Evolutionary conservation across 2,113 vertebrate species (phyloP), one percentile per base, ranked within the genome.

Genomic region (Tapirus terrestris): DNA sequence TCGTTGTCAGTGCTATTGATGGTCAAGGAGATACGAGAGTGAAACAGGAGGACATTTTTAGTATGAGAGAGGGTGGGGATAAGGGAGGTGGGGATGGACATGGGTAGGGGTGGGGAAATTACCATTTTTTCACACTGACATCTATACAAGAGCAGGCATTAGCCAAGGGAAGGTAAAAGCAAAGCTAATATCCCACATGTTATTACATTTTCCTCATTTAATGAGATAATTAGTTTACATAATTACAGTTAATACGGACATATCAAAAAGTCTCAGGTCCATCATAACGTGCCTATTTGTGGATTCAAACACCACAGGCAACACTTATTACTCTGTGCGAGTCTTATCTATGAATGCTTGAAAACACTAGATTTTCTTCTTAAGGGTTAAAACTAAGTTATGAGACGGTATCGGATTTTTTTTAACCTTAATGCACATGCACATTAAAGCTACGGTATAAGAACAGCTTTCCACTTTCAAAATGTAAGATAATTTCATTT

Each of bases 401-500:
- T 70, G 43, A 89, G 60, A 75, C 39, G 16, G n/a, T 39, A 79
- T 6, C 45, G 12, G 65, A 75, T 20, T 92, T 70, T 84, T 68
- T 31, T 60, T 43, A 85, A 65, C 27, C 31, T 76, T 63, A 77
- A 77, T 27, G 17, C 3, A 77, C 33, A 70, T 8, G 10, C 12
- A 21, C 29, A 39, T 58, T 91, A 84, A 93, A 75, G 4, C 70
- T 70, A 56, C 21, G 21, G 12, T 17, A 79, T 27, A 10, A 79
- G 33, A 90, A 65, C 8, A 27, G 56, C 76, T 29, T 73, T 61
- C 39, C 33, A 90, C 16, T 70, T 93, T 89, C 53, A 72, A 96
- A 89, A 89, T 43, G 5, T 43, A 92, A 58, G 91, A 70, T 65
- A 91, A 45, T 58, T 89, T 85, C 80, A 29, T 87, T 95, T 82